These are phyloP conservation scores for Pseudanteris insignis DNA, from an alignment of 2,888 invertebrate genomes.

Conservation along the genomic window DNA sequence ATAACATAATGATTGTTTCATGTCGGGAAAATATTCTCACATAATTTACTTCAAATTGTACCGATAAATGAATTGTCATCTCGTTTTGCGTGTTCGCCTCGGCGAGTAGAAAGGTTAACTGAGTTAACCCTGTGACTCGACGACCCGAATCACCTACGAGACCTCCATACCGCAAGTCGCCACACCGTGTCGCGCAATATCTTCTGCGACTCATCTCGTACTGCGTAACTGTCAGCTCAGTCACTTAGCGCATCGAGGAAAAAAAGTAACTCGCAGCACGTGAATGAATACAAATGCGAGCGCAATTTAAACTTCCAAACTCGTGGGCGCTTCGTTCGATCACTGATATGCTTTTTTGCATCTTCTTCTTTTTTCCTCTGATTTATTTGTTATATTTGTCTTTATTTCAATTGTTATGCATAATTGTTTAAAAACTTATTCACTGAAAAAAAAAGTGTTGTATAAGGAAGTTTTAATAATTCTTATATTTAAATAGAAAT, in stretches of 20 bases:
- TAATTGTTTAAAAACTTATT: no score
- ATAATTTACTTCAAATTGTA: conserved; percentile 23
- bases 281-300: conserved; percentile 29
- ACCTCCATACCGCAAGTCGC: conserved; percentile 4
- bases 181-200: conserved; percentile 13
- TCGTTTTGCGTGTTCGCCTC: conserved; percentile 15
- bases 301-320: conserved; percentile 5
- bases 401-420: no score
- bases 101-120: conserved; percentile 52
- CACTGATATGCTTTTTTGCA: no score
- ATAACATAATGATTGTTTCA: conserved; percentile 12
- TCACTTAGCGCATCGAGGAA: conserved; percentile 26
- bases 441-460: no score
- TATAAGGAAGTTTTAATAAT: conserved; percentile 16
- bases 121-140: conserved; percentile 55
- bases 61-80: conserved; percentile 25
- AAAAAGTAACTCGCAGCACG: conserved; percentile 5
- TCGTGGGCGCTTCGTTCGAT: no score
- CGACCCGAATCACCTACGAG: conserved; percentile 40
- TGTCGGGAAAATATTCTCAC: conserved; percentile 5
- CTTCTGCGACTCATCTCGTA: conserved; percentile 30
- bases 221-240: conserved; percentile 27
- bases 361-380: no score
- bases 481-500: no score
- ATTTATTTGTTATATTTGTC: no score